Evolutionary conservation across 2,113 vertebrate genomes (phyloP), one percentile per base, ranked within the genome.

Genomic region (Microcebus tavaratra): DNA sequence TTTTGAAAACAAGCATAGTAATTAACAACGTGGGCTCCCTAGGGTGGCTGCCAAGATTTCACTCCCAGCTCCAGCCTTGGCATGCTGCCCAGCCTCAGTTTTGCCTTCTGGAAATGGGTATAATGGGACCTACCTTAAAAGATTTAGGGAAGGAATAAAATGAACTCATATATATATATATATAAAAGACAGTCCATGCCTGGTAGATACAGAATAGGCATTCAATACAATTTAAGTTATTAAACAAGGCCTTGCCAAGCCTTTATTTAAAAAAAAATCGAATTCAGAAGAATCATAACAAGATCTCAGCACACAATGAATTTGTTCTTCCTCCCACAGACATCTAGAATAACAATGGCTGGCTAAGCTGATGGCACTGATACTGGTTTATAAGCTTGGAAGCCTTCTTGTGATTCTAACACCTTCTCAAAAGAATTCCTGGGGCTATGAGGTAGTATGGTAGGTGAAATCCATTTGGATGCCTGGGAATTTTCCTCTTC

Each of bases 301-400:
- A 39, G 36, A 87, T 50, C 70, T 25, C 70, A 42, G 80, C 63
- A 80, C 76, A 94, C 96, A 95, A 78, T 87, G 92, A 45, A 11
- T 39, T 45, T 63, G 57, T 89, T 97, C 92, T 97, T 97, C 91
- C 92, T 93, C 98, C 97, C 42, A 67, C 92, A 59, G 90, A 92
- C 59, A 18, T 61, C 92, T 90, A 81, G 76, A 97, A 96, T 17
- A 97, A 96, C 92, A 95, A 59, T 7, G 36, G 34, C 92, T 84
- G 31, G 29, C 31, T 21, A 79, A 53, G 78, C 78, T 45, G 75
- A 61, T 83, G 95, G 90, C 68, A 34, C 75, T 72, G 59, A 75
- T 0, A 3, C n/a, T 10, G 53, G 8, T 92, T 95, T 95, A 96
- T 67, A 76, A 97, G 96, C 97, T 90, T 84, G 90, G 95, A 95